Conservation (phyloP, 2,888 invertebrate genomes). For the Pilophorus perplexus region DNA sequence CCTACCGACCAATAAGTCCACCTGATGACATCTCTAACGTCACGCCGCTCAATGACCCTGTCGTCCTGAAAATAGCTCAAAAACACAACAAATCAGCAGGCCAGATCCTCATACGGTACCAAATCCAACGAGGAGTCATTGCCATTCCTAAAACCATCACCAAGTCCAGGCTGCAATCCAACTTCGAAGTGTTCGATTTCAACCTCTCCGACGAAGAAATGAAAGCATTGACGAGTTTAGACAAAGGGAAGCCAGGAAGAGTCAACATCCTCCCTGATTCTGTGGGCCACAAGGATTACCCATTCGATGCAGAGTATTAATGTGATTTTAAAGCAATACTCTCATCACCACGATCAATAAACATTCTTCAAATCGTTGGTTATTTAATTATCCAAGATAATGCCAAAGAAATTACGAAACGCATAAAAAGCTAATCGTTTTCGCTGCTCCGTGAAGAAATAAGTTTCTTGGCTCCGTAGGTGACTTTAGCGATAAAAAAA, state of each 20-base stretch:
- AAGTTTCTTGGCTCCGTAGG: no score
- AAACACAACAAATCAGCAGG: slow-evolving; percentile 67
- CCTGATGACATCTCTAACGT: slow-evolving; percentile 48
- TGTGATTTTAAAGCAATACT: no score
- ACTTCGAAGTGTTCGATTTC: slow-evolving; percentile 48
- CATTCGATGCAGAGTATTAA: slow-evolving; percentile 28
- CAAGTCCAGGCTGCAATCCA: slow-evolving; percentile 46
- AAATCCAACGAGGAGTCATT: slow-evolving; percentile 52
- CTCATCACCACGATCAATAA: no score
- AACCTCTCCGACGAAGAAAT: slow-evolving; percentile 45
- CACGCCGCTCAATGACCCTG: slow-evolving; percentile 55
- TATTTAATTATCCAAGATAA: no score
- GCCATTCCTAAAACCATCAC: slow-evolving; percentile 49
- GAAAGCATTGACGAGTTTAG: not conserved
- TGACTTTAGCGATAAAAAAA: no score
- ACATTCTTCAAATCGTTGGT: no score
- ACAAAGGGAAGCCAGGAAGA: slow-evolving; percentile 42
- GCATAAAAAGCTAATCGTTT: no score
- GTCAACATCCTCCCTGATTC: not conserved
- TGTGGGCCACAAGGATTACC: slow-evolving; percentile 30
- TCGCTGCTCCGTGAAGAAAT: no score
- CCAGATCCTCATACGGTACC: slow-evolving; percentile 67
- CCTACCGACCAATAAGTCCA: slow-evolving; percentile 76
- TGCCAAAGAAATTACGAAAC: no score
- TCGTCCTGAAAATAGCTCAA: slow-evolving; percentile 61